Conservation (phyloP, 1,140 invertebrate species). For the Planococcus citri region DNA sequence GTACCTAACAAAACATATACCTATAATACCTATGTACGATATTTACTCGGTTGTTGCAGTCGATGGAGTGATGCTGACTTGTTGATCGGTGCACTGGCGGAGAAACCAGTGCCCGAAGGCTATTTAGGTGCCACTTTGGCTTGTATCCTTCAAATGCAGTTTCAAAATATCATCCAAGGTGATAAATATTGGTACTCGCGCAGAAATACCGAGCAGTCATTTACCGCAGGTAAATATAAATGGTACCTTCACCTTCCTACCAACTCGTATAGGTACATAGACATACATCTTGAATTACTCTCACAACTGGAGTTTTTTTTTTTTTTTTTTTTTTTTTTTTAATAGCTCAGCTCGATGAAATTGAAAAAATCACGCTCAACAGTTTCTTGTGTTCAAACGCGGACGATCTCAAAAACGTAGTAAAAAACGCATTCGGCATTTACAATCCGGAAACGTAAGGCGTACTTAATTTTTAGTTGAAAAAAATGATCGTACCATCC, state of each 20-base stretch:
- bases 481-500: too few species aligned
- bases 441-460: too few species aligned
- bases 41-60: slow-evolving; percentile 35
- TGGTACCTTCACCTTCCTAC: not conserved
- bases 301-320: too few species aligned
- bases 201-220: slow-evolving; percentile 76
- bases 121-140: slow-evolving; percentile 74
- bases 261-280: too few species aligned
- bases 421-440: slow-evolving; percentile 77
- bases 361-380: slow-evolving; percentile 68
- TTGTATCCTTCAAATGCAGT: slow-evolving; percentile 71
- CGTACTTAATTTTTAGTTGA: too few species aligned
- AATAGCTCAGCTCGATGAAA: slow-evolving; percentile 73
- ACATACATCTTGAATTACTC: too few species aligned
- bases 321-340: too few species aligned
- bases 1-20: too few species aligned
- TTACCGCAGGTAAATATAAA: slow-evolving; percentile 41
- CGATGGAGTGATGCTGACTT: slow-evolving; percentile 73
- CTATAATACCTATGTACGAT: too few species aligned
- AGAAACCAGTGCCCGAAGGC: slow-evolving; percentile 62
- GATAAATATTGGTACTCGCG: slow-evolving; percentile 95
- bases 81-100: slow-evolving; percentile 68
- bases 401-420: slow-evolving; percentile 45
- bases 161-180: slow-evolving; percentile 60
- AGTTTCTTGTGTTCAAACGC: slow-evolving; percentile 74